phyloP scores from a whole-genome alignment of 2,113 vertebrate genomes.

The Monopterus albus region DNA sequence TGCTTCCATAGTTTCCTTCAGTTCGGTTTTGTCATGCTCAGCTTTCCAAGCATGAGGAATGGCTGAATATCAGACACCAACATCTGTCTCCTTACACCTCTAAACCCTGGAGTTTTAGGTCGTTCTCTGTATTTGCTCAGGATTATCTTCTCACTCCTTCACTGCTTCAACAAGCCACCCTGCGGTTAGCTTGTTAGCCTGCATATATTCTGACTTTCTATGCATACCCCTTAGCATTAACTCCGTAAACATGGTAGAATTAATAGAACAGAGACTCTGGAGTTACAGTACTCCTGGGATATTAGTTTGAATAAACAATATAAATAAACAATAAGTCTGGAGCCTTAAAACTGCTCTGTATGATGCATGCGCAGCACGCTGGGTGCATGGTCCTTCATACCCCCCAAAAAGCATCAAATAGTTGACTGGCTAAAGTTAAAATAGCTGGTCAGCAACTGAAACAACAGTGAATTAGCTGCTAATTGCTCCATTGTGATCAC shows the following conservation, averaged over 20 bases:
- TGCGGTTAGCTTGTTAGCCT: background rate
- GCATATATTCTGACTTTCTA: background rate
- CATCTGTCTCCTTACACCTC: constrained; percentile 36
- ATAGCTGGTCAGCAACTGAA: background rate
- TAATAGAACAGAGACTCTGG: no score
- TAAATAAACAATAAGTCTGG: background rate
- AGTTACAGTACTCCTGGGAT: no score
- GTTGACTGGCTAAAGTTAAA: background rate
- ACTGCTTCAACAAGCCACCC: constrained; percentile 5
- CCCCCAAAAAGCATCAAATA: background rate
- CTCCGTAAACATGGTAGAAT: no score
- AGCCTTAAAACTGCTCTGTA: no score
- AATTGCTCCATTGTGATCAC: no score
- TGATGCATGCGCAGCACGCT: no score
- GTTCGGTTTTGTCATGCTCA: constrained; percentile 12
- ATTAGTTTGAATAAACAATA: background rate
- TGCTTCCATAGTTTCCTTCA: constrained; percentile 17
- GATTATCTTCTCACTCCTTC: constrained; percentile 32
- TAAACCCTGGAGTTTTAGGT: constrained; percentile 20
- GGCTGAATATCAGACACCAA: constrained; percentile 16
- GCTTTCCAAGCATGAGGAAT: constrained; percentile 32
- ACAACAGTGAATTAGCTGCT: no score
- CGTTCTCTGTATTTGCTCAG: constrained; percentile 25
- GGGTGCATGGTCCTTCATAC: background rate
- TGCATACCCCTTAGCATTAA: no score